Percentiles rank a stretch among this genome's conserved stretches.
Conservation (phyloP, 2,113 vertebrate genomes). For the Cisticola juncidis region DNA sequence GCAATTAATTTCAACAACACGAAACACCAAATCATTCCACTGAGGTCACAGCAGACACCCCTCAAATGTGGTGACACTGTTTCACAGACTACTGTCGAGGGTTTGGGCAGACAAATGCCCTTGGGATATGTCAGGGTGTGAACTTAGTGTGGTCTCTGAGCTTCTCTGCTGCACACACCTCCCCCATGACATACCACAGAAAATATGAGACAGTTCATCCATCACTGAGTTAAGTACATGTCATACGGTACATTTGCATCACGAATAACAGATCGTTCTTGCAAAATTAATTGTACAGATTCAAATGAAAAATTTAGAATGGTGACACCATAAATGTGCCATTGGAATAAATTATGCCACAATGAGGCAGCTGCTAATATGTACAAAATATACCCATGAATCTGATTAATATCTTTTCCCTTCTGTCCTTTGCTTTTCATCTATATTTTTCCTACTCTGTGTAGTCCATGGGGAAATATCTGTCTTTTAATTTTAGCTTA, state of each 20-base stretch:
- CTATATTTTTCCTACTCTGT: background rate
- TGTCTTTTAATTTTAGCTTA: background rate
- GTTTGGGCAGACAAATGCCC: background rate
- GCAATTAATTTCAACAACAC: background rate
- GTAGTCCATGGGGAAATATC: background rate
- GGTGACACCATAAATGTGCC: background rate
- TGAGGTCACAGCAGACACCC: background rate
- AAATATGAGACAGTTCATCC: background rate
- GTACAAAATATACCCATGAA: background rate
- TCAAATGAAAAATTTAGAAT: background rate
- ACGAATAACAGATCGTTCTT: fast-evolving
- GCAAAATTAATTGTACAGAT: background rate
- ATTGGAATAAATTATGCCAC: background rate
- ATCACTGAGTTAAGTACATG: background rate
- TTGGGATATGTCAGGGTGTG: background rate
- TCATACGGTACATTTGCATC: background rate
- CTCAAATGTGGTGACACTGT: background rate
- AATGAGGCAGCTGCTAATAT: background rate
- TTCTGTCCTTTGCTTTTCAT: background rate
- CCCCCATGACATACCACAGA: background rate
- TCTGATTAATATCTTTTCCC: background rate
- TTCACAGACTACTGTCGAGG: background rate
- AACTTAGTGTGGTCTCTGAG: background rate
- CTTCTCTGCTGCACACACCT: background rate
- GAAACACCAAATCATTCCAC: constrained; percentile 7